Base-by-base conservation (phyloP, 2,113 vertebrate genomes). In the Brienomyrus brachyistius region DNA sequence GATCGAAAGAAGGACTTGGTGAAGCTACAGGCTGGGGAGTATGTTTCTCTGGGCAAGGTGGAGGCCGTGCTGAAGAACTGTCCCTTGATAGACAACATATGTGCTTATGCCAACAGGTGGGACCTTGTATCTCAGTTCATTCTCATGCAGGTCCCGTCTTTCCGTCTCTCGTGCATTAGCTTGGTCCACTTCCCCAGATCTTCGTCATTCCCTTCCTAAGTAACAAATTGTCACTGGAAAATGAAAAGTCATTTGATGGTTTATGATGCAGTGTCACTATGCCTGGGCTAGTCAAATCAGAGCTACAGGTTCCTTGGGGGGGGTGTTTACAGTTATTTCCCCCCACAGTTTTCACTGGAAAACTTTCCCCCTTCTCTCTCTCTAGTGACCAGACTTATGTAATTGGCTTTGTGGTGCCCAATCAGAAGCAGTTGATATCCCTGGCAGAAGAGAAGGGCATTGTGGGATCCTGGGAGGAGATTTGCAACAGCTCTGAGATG, bases 1-100 rank as follows among this genome's bases (percentile, higher is more conserved):
- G 98, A 99, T 94, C 97, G 98, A 91, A 99, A 99, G 92, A 99
- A 99, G 93, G 98, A 99, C 93, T 95, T 99, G 93, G 98, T 99
- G 89, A 99, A 99, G 90, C 97, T 99, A 23, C 98, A 99, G 93
- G 97, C 97, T 0, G 98, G 98, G 91, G 98, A 99, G 91, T 99
- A 99, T 40, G 97, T 99, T 91, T 98, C 98, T 89, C 97, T 99
- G 90, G 98, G 98, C 51, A 99, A 99, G 94, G 97, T 99, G 89
- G 98, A 99, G 92, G 97, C 98, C 66, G 95, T 96, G 92, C 90
- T 99, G 93, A 99, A 99, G 96, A 99, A 97, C 93, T 96, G 97
- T 86, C 91, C 98, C 0, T 91, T 99, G 88, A 94, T 99, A 40
- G 98, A 99, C 95, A 99, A 99, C 93, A 99, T 99, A 91, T 99